These are phyloP conservation scores for Pterophyllum scalare DNA, from an alignment of 2,113 vertebrate species.

Conservation along the genomic window DNA sequence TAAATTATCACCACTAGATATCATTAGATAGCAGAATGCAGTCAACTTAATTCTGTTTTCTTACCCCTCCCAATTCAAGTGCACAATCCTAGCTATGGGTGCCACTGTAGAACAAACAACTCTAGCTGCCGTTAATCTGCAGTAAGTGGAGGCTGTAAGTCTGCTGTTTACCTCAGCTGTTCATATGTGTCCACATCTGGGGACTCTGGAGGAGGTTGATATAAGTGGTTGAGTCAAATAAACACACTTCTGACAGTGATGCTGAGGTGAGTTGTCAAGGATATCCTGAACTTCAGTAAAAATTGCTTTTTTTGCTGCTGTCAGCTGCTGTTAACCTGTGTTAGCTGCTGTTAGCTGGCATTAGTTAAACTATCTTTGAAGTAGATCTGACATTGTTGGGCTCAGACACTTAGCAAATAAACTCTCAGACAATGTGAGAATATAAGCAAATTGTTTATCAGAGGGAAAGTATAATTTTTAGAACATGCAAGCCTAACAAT, in stretches of 20 bases:
- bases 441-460: neutral
- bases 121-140: neutral
- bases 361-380: neutral
- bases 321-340: neutral
- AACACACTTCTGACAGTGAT: neutral
- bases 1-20: neutral
- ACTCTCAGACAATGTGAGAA: neutral
- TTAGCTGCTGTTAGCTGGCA: neutral
- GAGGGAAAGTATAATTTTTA: neutral
- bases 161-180: neutral
- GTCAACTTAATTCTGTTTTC: neutral
- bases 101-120: neutral
- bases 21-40: neutral
- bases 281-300: neutral
- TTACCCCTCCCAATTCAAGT: neutral
- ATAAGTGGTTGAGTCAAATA: neutral
- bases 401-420: neutral
- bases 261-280: neutral
- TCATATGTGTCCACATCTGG: neutral
- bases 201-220: neutral
- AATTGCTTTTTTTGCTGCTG: neutral
- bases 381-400: too few species aligned
- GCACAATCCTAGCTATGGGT: neutral
- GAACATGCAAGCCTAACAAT: neutral
- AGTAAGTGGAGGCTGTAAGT: neutral